These are phyloP conservation scores for Crax fasciolata DNA, from an alignment of 2,797 vertebrate species.

Conservation along the genomic window DNA sequence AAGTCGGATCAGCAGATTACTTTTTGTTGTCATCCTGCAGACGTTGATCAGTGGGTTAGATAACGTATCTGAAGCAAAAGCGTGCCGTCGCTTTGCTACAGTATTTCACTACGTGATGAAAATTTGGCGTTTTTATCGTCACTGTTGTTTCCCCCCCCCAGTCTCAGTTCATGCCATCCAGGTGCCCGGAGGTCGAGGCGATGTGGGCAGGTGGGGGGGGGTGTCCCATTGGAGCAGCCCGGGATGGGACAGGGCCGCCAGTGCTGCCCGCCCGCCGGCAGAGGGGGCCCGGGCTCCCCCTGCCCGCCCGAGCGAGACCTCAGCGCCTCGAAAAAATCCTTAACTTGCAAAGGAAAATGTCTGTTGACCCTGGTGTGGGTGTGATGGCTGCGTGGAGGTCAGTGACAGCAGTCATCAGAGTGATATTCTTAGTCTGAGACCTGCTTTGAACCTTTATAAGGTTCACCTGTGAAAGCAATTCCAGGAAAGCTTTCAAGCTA, in stretches of 20 bases:
- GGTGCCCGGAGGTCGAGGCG: too few relatives aligned
- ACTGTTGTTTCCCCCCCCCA: neutral
- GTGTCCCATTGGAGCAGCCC: neutral
- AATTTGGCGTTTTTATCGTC: neutral
- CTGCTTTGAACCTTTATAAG: neutral
- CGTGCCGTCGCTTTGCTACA: neutral
- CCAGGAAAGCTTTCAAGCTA: neutral
- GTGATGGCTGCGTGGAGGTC: neutral
- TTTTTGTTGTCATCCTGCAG: neutral
- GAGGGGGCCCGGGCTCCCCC: neutral
- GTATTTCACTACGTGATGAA: neutral
- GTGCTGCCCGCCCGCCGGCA: neutral
- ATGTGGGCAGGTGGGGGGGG: too few relatives aligned
- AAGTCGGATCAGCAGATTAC: neutral
- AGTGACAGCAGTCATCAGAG: neutral
- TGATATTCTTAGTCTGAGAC: neutral
- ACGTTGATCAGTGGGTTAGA: neutral
- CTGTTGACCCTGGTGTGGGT: neutral
- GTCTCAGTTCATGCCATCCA: neutral
- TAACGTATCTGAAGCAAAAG: neutral
- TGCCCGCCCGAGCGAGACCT: neutral
- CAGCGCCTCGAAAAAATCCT: neutral
- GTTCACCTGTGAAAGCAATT: slow-evolving; percentile 11
- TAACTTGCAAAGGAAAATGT: neutral
- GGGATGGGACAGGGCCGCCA: neutral